Percentiles rank a stretch among this genome's conserved stretches.
Evolutionary conservation across 2,888 invertebrate genomes (phyloP).

Genomic region (Stictocephala bisonia): DNA sequence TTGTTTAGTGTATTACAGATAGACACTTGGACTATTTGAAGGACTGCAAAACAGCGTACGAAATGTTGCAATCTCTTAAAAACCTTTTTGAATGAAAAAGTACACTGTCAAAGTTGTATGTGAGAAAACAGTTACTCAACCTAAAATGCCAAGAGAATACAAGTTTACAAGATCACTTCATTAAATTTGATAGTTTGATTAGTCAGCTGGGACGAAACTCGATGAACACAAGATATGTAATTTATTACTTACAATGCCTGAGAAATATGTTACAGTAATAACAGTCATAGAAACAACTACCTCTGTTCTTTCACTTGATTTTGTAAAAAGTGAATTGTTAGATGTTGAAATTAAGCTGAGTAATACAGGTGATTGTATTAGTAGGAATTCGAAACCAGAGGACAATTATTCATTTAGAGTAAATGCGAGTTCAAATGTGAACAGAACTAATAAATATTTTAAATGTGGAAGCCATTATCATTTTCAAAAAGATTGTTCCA

Average conservation of each 20-base stretch:
- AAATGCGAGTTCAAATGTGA: too few relatives aligned
- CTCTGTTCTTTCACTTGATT: constrained; percentile 33
- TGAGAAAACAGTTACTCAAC: constrained; percentile 12
- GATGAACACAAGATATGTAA: constrained; percentile 45
- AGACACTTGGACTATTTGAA: too few relatives aligned
- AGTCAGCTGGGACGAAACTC: constrained; percentile 32
- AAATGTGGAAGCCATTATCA: constrained; percentile 25
- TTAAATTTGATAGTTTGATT: too few relatives aligned
- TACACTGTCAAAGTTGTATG: constrained; percentile 10
- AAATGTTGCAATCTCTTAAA: too few relatives aligned
- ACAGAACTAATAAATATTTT: too few relatives aligned
- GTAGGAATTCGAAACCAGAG: neutral
- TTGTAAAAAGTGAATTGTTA: constrained; percentile 44
- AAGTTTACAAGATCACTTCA: too few relatives aligned
- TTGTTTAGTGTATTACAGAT: too few relatives aligned
- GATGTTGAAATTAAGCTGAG: constrained; percentile 36
- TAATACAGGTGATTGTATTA: neutral
- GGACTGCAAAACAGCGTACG: too few relatives aligned
- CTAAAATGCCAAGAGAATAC: too few relatives aligned
- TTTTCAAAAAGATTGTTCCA: constrained; percentile 19
- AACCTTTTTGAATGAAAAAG: constrained; percentile 15
- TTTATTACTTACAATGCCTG: constrained; percentile 42
- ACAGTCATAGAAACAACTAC: constrained; percentile 46
- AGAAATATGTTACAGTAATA: constrained; percentile 29
- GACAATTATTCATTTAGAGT: neutral